Evolutionary conservation across 2,888 invertebrate species (phyloP).

Genomic region (Andrena marginata): DNA sequence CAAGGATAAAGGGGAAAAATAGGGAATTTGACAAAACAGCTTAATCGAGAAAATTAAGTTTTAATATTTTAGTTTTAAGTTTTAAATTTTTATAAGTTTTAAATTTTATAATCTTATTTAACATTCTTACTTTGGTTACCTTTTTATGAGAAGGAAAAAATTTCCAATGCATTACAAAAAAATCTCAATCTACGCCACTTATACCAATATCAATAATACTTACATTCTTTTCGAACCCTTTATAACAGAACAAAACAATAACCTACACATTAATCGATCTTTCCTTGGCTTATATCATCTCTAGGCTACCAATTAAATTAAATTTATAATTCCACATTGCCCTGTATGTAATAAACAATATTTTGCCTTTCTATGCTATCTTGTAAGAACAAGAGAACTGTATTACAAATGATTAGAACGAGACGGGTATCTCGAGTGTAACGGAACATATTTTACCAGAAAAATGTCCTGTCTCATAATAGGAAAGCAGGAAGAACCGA

Average conservation of each 20-base stretch:
- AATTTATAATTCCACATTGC: too few species aligned
- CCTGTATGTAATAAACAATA: neutral
- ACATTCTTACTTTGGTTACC: neutral
- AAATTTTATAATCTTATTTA: neutral
- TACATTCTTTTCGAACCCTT: neutral
- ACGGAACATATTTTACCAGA: neutral
- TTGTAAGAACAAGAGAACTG: too few species aligned
- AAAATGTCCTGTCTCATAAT: neutral
- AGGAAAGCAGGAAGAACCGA: neutral
- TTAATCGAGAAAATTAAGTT: too few species aligned
- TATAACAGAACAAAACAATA: neutral
- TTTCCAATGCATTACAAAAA: neutral
- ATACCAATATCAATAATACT: neutral
- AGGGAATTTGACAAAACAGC: too few species aligned
- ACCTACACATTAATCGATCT: neutral
- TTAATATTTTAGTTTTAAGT: too few species aligned
- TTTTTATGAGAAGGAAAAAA: neutral
- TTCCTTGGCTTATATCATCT: too few species aligned
- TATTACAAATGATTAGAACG: too few species aligned
- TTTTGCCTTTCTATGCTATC: neutral
- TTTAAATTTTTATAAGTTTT: too few species aligned
- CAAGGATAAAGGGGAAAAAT: too few species aligned
- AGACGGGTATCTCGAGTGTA: neutral
- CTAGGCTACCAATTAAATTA: too few species aligned
- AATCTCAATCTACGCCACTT: neutral